A percentile compares a stretch with the other conserved stretches of the same genome.
These are phyloP conservation scores for Listronotus oregonensis DNA, from an alignment of 1,140 invertebrate species.

Conservation along the genomic window DNA sequence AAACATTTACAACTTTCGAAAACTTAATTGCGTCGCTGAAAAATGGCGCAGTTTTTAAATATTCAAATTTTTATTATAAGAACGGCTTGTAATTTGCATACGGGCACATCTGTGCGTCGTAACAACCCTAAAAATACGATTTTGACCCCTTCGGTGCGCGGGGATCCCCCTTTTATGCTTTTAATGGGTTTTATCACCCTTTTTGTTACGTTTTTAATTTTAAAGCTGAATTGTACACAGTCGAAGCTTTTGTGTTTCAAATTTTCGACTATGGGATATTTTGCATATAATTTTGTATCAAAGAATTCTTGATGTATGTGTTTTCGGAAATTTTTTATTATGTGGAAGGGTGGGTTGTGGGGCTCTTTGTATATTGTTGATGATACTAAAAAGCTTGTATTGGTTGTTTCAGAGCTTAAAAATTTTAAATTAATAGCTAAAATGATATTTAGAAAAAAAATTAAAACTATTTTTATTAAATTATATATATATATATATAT, in stretches of 20 bases:
- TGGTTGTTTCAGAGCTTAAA: too few species aligned
- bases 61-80: slow-evolving; percentile 38
- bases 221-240: slow-evolving; percentile 5
- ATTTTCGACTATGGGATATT: too few species aligned
- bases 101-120: slow-evolving; percentile 32
- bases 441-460: too few species aligned
- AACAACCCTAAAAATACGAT: slow-evolving; percentile 35
- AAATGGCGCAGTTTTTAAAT: slow-evolving; percentile 30
- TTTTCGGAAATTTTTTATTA: too few species aligned
- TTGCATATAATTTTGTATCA: too few species aligned
- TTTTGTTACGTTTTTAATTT: slow-evolving; percentile 32
- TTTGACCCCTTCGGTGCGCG: slow-evolving; percentile 24
- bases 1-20: not conserved
- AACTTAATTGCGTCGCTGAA: slow-evolving; percentile 15
- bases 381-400: too few species aligned
- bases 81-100: slow-evolving; percentile 33
- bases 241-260: too few species aligned
- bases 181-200: slow-evolving; percentile 38
- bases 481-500: not conserved
- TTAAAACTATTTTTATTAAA: slow-evolving; percentile 11
- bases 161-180: slow-evolving; percentile 30
- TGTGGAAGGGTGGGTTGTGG: too few species aligned
- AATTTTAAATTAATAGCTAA: too few species aligned
- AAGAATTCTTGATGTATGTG: too few species aligned
- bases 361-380: too few species aligned